Evolutionary conservation across 2,888 invertebrate species (phyloP).

Genomic region (Torymus aiolomorphi): DNA sequence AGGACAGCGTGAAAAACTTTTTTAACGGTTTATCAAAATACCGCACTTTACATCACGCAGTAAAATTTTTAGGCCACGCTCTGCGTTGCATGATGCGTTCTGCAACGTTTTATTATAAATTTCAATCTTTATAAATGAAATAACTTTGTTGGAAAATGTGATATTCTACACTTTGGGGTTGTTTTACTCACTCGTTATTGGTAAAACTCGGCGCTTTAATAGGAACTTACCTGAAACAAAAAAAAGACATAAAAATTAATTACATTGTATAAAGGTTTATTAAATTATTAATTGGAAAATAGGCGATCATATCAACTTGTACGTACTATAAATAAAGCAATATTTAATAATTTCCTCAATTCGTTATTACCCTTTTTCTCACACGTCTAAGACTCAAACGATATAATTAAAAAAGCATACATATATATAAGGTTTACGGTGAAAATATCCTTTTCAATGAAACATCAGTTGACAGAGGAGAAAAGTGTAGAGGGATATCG

Average conservation of each 20-base stretch:
- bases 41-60: slow-evolving; percentile 2
- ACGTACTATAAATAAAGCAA: too few relatives aligned
- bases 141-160: background rate
- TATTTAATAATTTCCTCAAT: too few relatives aligned
- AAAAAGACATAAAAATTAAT: slow-evolving; percentile 13
- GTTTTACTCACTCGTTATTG: slow-evolving; percentile 19
- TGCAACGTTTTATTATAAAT: background rate
- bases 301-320: too few relatives aligned
- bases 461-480: too few relatives aligned
- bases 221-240: slow-evolving; percentile 37
- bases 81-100: background rate
- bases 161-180: background rate
- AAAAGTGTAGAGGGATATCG: too few relatives aligned
- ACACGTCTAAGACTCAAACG: too few relatives aligned
- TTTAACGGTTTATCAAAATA: slow-evolving; percentile 5
- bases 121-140: background rate
- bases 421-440: too few relatives aligned
- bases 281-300: too few relatives aligned
- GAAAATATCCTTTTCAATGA: too few relatives aligned
- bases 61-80: too few relatives aligned
- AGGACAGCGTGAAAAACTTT: slow-evolving; percentile 8
- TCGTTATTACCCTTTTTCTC: too few relatives aligned
- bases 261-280: background rate
- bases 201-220: slow-evolving; percentile 3
- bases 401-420: too few relatives aligned